phyloP scores from a whole-genome alignment of 2,888 invertebrate species.

The Limenitis camilla region DNA sequence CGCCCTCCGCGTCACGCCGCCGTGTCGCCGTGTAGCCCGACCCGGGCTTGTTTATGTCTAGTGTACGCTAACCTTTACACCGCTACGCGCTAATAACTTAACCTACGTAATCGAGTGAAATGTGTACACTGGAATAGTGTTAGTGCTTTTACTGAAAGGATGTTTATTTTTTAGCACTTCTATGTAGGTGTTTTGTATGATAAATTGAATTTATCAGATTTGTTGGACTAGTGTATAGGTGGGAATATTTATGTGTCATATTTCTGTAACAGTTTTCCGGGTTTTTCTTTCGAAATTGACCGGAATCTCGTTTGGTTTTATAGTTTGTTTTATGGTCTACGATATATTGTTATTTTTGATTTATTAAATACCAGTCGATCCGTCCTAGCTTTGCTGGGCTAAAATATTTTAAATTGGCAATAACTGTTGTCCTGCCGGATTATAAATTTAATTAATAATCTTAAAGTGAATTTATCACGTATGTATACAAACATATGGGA shows the following conservation, averaged over 20 bases:
- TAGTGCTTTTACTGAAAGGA: constrained; percentile 13
- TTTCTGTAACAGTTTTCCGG: constrained; percentile 52
- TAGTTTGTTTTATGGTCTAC: constrained; percentile 51
- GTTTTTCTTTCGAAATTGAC: constrained; percentile 50
- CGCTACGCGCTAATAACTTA: constrained; percentile 20
- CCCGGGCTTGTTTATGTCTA: constrained; percentile 18
- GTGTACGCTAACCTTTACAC: constrained; percentile 23
- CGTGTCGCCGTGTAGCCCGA: constrained; percentile 16
- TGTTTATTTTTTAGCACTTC: constrained; percentile 7
- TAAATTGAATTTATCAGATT: constrained; percentile 39
- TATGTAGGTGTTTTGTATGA: constrained; percentile 2
- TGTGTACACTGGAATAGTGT: constrained; percentile 22
- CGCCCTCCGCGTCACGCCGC: constrained; percentile 27
- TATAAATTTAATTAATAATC: too few relatives aligned
- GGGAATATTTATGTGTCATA: constrained; percentile 58
- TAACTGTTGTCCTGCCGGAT: too few relatives aligned
- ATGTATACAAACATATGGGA: too few relatives aligned
- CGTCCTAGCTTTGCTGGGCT: not conserved
- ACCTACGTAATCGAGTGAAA: constrained; percentile 16
- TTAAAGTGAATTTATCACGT: too few relatives aligned
- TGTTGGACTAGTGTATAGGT: constrained; percentile 55
- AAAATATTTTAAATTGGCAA: too few relatives aligned
- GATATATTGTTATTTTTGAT: not conserved
- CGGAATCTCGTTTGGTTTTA: constrained; percentile 48
- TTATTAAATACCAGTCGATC: not conserved